Percentiles rank a stretch among this genome's conserved stretches.
phyloP scores from a whole-genome alignment of 2,888 invertebrate genomes.

The Diaprepes abbreviatus region DNA sequence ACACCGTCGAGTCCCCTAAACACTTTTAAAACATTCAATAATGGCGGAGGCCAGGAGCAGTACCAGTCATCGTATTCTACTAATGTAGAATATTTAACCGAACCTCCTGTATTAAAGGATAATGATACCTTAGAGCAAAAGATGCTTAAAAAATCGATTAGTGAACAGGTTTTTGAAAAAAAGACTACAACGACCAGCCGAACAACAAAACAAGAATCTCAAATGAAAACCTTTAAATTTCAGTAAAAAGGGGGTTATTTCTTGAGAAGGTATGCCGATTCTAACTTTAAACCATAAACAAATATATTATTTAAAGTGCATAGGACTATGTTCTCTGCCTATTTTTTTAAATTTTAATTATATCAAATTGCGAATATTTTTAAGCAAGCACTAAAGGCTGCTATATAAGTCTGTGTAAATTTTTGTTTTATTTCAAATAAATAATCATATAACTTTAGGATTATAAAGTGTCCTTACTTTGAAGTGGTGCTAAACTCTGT shows the following conservation, averaged over 20 bases:
- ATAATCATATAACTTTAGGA: constrained; percentile 15
- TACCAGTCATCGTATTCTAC: constrained; percentile 61
- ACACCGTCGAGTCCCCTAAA: constrained; percentile 54
- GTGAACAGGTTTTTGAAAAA: constrained; percentile 77
- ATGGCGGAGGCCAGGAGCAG: constrained; percentile 58
- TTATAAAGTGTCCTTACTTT: constrained; percentile 58
- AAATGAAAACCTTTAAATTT: constrained; percentile 66
- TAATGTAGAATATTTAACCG: constrained; percentile 63
- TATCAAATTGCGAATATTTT: too few relatives aligned
- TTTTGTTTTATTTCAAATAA: constrained; percentile 7
- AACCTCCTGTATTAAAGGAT: constrained; percentile 66
- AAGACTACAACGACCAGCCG: constrained; percentile 77
- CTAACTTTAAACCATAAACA: not conserved
- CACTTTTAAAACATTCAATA: constrained; percentile 58
- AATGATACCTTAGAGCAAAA: constrained; percentile 75
- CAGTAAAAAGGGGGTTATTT: constrained; percentile 22
- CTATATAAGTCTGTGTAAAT: constrained; percentile 1
- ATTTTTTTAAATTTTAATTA: too few relatives aligned
- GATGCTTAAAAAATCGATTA: constrained; percentile 78
- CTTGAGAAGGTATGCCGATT: not conserved
- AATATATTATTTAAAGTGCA: too few relatives aligned
- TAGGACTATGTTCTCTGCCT: too few relatives aligned
- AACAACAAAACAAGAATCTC: constrained; percentile 65
- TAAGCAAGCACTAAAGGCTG: constrained; percentile 2
- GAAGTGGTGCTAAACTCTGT: constrained; percentile 58